Conservation (phyloP, 2,113 vertebrate species). For the Cepphus grylle region DNA sequence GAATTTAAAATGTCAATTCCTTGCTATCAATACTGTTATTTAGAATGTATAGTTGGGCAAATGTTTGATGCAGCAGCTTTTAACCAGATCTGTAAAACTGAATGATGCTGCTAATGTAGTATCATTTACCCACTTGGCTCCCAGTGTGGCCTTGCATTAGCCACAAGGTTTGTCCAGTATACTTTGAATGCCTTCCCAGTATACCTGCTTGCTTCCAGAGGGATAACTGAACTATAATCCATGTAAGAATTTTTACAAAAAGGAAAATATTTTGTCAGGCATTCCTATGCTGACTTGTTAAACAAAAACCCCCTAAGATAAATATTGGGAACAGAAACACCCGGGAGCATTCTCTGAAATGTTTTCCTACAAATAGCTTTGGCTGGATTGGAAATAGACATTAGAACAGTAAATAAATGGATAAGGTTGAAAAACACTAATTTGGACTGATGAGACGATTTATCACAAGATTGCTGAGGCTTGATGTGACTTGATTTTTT, state of each 20-base stretch:
- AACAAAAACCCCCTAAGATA: neutral
- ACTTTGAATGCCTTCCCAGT: neutral
- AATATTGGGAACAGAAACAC: neutral
- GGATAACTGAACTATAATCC: neutral
- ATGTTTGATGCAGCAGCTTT: neutral
- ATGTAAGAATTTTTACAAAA: neutral
- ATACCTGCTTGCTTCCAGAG: neutral
- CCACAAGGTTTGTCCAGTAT: neutral
- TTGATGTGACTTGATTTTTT: neutral
- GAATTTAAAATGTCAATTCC: neutral
- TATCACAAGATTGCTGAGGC: neutral
- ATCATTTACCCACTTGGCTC: neutral
- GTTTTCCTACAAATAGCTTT: neutral
- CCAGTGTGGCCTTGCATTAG: neutral
- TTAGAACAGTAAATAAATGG: neutral
- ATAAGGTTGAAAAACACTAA: neutral
- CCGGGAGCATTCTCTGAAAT: neutral
- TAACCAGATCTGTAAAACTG: neutral
- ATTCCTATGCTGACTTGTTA: neutral
- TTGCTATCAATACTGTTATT: neutral
- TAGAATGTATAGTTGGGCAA: neutral
- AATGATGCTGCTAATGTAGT: neutral
- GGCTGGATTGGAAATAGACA: neutral
- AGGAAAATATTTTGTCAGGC: neutral
- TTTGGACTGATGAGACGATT: neutral